Evolutionary conservation across 1,140 invertebrate genomes (phyloP).

Genomic region (Maniola jurtina): DNA sequence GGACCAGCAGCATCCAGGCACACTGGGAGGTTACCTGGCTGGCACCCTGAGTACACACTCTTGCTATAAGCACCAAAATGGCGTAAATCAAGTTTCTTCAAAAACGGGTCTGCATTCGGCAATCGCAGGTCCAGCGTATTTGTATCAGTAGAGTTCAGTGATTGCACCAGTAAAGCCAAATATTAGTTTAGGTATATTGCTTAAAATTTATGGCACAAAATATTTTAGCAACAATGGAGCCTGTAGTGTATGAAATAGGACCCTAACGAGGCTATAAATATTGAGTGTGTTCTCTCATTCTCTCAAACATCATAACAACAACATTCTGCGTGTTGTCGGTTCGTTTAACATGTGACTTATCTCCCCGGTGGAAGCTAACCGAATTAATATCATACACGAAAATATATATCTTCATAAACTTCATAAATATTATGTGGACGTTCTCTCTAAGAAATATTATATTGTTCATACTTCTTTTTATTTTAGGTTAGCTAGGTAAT

Average conservation of each 20-base stretch:
- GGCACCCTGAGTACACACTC: no score
- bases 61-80: no score
- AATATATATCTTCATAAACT: constrained; percentile 2
- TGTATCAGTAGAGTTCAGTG: no score
- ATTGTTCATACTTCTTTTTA: not conserved
- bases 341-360: constrained; percentile 17
- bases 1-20: no score
- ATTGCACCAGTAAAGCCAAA: no score
- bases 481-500: not conserved
- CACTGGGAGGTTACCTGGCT: no score
- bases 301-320: constrained; percentile 16
- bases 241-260: constrained; percentile 15
- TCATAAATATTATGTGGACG: not conserved
- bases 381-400: constrained; percentile 9
- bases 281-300: constrained; percentile 5
- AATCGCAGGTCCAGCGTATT: no score
- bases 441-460: not conserved
- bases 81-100: no score
- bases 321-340: constrained; percentile 14
- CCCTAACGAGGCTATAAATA: constrained; percentile 12
- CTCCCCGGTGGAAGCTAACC: constrained; percentile 2
- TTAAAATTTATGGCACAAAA: constrained; percentile 4
- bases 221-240: constrained; percentile 5
- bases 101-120: no score
- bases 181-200: not conserved